These are phyloP conservation scores for Aphis gossypii DNA, from an alignment of 1,140 invertebrate genomes.

Conservation along the genomic window DNA sequence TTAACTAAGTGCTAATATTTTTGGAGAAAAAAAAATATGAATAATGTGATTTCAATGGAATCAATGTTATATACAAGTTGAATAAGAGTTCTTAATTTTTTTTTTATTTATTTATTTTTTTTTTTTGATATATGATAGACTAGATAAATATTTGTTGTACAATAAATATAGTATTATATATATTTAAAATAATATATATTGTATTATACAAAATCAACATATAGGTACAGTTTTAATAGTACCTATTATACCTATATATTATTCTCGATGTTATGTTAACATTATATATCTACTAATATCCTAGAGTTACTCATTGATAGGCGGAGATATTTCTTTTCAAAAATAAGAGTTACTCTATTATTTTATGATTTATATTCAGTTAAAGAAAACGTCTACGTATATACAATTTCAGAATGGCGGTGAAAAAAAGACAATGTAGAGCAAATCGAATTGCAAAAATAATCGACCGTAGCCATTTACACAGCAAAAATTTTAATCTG, in stretches of 20 bases:
- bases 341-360: not conserved
- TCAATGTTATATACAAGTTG: not conserved
- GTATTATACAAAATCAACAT: not conserved
- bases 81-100: not conserved
- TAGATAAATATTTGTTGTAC: not conserved
- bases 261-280: not conserved
- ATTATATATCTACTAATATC: not conserved
- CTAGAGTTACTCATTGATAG: not conserved
- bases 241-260: not conserved
- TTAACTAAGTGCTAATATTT: not conserved
- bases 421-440: constrained; percentile 51
- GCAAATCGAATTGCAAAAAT: constrained; percentile 50
- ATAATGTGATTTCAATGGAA: not conserved
- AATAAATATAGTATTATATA: not conserved
- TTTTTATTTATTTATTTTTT: too few species aligned
- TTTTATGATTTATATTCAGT: constrained; percentile 22
- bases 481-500: constrained; percentile 7
- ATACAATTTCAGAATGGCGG: not conserved
- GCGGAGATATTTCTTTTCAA: not conserved
- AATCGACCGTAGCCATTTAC: constrained; percentile 48
- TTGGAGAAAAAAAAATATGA: not conserved
- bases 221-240: not conserved
- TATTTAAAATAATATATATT: not conserved
- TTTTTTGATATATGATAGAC: not conserved
- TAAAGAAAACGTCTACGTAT: constrained; percentile 16